Base-by-base conservation (phyloP, 2,888 invertebrate genomes). In the Caenorhabditis doughertyi region DNA sequence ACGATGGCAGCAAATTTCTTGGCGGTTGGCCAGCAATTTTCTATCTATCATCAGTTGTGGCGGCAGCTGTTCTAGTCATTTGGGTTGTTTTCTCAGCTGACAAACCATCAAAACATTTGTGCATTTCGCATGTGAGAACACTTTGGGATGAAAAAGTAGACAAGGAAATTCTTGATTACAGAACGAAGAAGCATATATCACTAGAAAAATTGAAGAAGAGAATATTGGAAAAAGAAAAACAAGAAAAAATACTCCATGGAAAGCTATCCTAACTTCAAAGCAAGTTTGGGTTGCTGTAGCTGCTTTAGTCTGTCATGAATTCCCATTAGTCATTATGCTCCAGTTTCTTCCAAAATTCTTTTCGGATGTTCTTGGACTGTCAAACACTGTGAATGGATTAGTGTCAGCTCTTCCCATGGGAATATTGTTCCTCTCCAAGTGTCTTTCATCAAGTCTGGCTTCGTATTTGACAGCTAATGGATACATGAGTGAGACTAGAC, bases 301-400 rank as follows among this genome's bases (percentile, higher is more conserved):
- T 5, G 90, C 90, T n/a, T 71, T 90, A 4, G 89, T 90, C 29
- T 90, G 90, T 60, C 90, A 90, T 55, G 90, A 90, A 64, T 90
- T 87, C 65, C 90, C 90, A 21, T 83, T 90, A n/a, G 90, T 90
- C 58, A 89, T 89, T 65, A 89, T 89, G 88, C 80, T 89, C 13
- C 84, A 90, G 85, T 84, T 91, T 13, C 83, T 90, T 11, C 90
- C 90, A 16, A 89, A 86, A 72, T 90, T 89, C 84, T 86, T 91
- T 68, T 83, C 85, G 27, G 89, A 91, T 51, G 86, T 90, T 0
- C 85, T 91, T 23, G 80, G 84, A 23, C 76, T 89, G 1, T 82
- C 82, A 7, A 84, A 81, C 42, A 79, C 86, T 8, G 81, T 82
- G 16, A 90, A 88, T 56, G 90, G 90, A n/a, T 49, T 91, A 8